A percentile compares a stretch with the other conserved stretches of the same genome.
Conservation (phyloP, 2,113 vertebrate genomes). For the Alces alces region DNA sequence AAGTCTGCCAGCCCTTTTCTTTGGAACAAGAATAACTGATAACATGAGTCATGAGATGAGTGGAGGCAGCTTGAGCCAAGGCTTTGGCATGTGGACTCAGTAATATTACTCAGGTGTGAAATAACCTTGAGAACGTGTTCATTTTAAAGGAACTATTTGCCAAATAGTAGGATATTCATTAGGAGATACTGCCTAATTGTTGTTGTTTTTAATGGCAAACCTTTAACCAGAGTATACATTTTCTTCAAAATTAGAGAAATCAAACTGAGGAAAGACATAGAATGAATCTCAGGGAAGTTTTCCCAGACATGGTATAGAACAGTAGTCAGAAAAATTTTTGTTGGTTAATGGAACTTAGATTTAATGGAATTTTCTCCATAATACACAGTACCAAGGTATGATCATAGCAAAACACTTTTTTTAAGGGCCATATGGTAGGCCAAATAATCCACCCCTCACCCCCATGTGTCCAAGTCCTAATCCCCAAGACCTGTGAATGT, state of each 20-base stretch:
- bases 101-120: not conserved
- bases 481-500: not conserved
- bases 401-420: not conserved
- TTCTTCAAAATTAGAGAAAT: not conserved
- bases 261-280: not conserved
- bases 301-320: not conserved
- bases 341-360: not conserved
- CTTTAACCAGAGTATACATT: not conserved
- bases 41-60: not conserved
- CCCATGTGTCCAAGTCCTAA: not conserved
- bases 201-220: not conserved
- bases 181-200: not conserved
- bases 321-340: not conserved
- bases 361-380: not conserved
- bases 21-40: not conserved
- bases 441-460: not conserved
- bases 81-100: not conserved
- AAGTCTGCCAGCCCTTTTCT: not conserved
- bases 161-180: not conserved
- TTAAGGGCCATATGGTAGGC: not conserved
- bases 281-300: not conserved
- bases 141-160: not conserved
- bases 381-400: not conserved
- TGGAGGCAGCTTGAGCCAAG: not conserved
- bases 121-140: not conserved